Evolutionary conservation across 2,797 vertebrate species (phyloP), one percentile per base, ranked within the genome.

Genomic region (Tokudaia muenninki): DNA sequence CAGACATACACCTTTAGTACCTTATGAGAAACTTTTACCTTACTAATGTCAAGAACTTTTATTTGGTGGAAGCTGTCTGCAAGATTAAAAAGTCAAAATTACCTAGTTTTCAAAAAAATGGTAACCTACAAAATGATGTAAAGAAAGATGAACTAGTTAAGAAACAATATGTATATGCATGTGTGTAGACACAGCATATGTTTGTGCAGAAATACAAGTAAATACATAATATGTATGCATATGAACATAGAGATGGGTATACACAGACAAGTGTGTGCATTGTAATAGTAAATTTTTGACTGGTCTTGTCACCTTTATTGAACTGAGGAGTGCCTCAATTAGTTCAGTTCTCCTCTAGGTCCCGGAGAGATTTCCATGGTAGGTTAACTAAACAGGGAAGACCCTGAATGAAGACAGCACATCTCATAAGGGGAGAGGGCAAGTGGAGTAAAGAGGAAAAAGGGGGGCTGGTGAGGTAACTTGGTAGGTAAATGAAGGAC

Each of bases 1-100:
- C 6, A 26, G n/a, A 2, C 6, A 29, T 19, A 1, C 3, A 14
- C 24, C 3, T 31, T 6, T 0, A 0, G 47, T 21, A 22, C 21
- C n/a, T 52, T 5, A 5, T 16, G 34, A 84, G 80, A 11, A 2
- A 16, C 37, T 59, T 77, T 19, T 22, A 79, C 72, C 26, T 81
- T 59, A 57, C 50, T 34, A 89, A 31, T 1, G 1, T 78, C 55
- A 63, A 34, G 6, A 17, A 16, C 9, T 55, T 81, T 31, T 24
- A 50, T 67, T 70, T 21, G 72, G 4, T 14, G 2, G 8, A 24
- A 6, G 13, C n/a, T 59, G 3, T 59, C 21, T 22, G 8, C 0
- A 47, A 72, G 52, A 47, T 0, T 29, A 63, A n/a, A 21, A 90
- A 26, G 22, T 24, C 7, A 61, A 81, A 34, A 59, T 37, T 47